phyloP scores from a whole-genome alignment of 2,888 invertebrate species.

The Sarcophaga carnaria region DNA sequence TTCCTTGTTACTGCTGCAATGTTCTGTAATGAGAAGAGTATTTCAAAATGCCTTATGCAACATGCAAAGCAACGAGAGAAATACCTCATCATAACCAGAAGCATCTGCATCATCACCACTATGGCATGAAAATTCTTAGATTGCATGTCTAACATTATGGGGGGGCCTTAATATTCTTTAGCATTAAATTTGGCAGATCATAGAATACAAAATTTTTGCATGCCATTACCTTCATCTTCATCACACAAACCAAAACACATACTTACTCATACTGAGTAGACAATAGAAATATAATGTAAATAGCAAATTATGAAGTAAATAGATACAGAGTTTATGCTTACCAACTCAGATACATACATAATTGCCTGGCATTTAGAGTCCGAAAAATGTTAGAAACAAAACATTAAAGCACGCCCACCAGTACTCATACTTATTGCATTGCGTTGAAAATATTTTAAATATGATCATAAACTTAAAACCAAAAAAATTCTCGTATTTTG shows the following conservation, averaged over 20 bases:
- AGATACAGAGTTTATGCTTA: slow-evolving; percentile 65
- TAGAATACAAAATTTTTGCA: not conserved
- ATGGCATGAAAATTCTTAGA: slow-evolving; percentile 38
- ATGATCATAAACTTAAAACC: slow-evolving; percentile 61
- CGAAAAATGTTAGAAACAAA: slow-evolving; percentile 35
- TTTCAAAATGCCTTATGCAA: slow-evolving; percentile 52
- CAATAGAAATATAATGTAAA: slow-evolving; percentile 47
- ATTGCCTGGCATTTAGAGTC: slow-evolving; percentile 65
- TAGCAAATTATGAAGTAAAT: slow-evolving; percentile 48
- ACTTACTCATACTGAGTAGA: slow-evolving; percentile 8
- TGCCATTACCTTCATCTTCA: not conserved
- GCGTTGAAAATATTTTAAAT: slow-evolving; percentile 52
- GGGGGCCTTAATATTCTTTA: slow-evolving; percentile 37
- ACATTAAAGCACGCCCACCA: not conserved
- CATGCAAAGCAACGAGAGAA: not conserved
- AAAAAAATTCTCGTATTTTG: not conserved
- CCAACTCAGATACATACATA: slow-evolving; percentile 56
- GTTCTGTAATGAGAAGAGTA: slow-evolving; percentile 47
- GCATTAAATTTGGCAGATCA: slow-evolving; percentile 19
- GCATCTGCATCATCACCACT: slow-evolving; percentile 24
- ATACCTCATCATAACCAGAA: slow-evolving; percentile 16
- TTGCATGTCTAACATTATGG: slow-evolving; percentile 47
- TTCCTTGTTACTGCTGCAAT: slow-evolving; percentile 23
- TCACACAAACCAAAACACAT: not conserved
- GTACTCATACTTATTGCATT: slow-evolving; percentile 5